Base-by-base conservation (phyloP, 2,113 vertebrate genomes). In the Montifringilla adamsi region DNA sequence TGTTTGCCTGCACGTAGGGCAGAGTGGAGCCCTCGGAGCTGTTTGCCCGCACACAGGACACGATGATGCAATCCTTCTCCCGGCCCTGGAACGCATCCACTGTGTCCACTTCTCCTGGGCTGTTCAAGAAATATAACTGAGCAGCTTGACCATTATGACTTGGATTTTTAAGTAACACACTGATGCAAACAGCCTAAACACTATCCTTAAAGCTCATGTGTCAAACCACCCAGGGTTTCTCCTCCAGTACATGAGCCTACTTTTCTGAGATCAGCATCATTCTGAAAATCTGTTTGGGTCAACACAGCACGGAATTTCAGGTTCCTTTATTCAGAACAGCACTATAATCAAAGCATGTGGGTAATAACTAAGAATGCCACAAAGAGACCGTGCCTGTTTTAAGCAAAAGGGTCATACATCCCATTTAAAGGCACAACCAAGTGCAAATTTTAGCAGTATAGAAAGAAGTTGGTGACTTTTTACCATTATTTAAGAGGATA, bases 21-120 rank as follows among this genome's bases (percentile, higher is more conserved):
- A 19, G 26, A 0, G 63, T 0, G 2, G 55, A 49, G n/a, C 72
- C 72, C 33, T 84, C 87, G 0, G 72, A 19, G 52, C 90, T 83
- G 87, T 97, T 98, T 8, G 98, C 98, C 90, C 99, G 84, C 70
- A 99, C 99, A 1, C 99, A 99, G 0, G 98, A 98, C 35, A 99
- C 98, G 41, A 99, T 98, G 70, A 99, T 80, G n/a, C 98, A 99
- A 31, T 99, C 98, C 80, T 98, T 99, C 94, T 99, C 98, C 4
- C 98, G 96, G 4, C 99, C 99, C 96, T 99, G 99, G 93, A 99
- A 99, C 0, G 98, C 99, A 35, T 99, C 99, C 79, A 99, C 98
- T 0, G 99, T 99, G 72, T 99, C 98, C 15, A 99, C 98, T 52
- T 98, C 98, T 39, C 98, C 98, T 1, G 91, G 80, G 52, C 98